Base-by-base conservation (phyloP, 37 sponge, comb jelly and placozoan genomes). In the Aplysina aerophoba region DNA sequence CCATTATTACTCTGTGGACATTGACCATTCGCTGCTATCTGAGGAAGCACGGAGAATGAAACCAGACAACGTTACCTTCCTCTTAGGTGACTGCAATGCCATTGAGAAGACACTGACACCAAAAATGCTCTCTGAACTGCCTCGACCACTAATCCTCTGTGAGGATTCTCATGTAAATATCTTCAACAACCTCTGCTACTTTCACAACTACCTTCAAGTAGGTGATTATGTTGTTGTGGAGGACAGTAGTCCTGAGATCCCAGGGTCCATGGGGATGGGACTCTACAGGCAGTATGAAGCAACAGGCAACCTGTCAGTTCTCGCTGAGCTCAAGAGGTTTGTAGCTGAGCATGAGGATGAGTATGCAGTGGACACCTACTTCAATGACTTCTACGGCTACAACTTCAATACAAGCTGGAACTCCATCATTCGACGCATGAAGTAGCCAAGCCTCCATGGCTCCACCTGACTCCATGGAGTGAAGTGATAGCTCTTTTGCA, bases 311-410 rank as follows among this genome's bases (percentile, higher is more conserved):
- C 3, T 58, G 12, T 56, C 35, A 25, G 17, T 2, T 61, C 62
- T 90, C 0, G 27, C 58, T 5, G 33, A 4, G 1, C 21, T 86
- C 74, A 90, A 86, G 71, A 71, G 33, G 69, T 90, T 90, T 83
- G 69, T 90, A 31, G 61, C 3, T 0, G 50, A 86, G 55, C 61
- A 90, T 44, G 79, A 61, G 0, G 22, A 83, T 2, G 35, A 83
- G 15, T 90, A 62, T 44, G 64, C 79, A 19, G 87, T 90, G 13
- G 91, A 90, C 66, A 39, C 60, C 19, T 90, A 81, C 28, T 82
- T 72, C 50, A 86, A 87, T 62, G 91, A 90, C 73, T 73, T 86
- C 69, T 86, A 83, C 86, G 91, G 87, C 57, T 90, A 90, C 83
- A 90, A 90, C 59, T 61, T 79, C 16, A 82, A 66, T n/a, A 79